A percentile compares a stretch with the other conserved stretches of the same genome.
These are phyloP conservation scores for Microchrysa polita DNA, from an alignment of 2,888 invertebrate genomes.

Conservation along the genomic window DNA sequence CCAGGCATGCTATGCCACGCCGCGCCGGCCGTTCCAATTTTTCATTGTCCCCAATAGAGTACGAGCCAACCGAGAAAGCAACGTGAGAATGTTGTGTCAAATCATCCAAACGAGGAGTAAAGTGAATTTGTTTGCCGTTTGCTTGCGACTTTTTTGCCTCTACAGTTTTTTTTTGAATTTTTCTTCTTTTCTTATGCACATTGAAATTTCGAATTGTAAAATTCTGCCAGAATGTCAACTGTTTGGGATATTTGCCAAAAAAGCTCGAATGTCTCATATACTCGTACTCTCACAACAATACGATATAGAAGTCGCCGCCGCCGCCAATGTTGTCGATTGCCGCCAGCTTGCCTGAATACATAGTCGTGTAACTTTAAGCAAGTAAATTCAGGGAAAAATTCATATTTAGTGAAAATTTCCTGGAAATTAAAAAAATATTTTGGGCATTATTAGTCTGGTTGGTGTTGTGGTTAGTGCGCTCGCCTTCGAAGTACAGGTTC, in stretches of 20 bases:
- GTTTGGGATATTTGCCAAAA: constrained; percentile 6
- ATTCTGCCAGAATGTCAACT: constrained; percentile 9
- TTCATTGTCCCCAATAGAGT: neutral
- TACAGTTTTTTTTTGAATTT: neutral
- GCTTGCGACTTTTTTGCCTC: neutral
- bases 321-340: too few relatives aligned
- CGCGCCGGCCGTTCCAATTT: neutral
- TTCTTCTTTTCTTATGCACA: neutral
- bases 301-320: too few relatives aligned
- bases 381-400: too few relatives aligned
- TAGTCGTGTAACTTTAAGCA: too few relatives aligned
- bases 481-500: too few relatives aligned
- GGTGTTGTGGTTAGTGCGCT: too few relatives aligned
- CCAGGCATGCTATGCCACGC: neutral
- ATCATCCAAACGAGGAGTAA: neutral
- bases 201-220: neutral
- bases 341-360: constrained; percentile 9
- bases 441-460: too few relatives aligned
- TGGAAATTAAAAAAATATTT: too few relatives aligned
- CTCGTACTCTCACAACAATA: constrained; percentile 13
- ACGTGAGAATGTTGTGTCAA: constrained; percentile 6
- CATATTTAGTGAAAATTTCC: too few relatives aligned
- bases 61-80: constrained; percentile 6
- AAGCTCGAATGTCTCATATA: neutral
- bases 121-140: neutral